A percentile compares a stretch with the other conserved stretches of the same genome.
Conservation (phyloP, 2,113 vertebrate genomes). For the Aspidoscelis tigris region DNA sequence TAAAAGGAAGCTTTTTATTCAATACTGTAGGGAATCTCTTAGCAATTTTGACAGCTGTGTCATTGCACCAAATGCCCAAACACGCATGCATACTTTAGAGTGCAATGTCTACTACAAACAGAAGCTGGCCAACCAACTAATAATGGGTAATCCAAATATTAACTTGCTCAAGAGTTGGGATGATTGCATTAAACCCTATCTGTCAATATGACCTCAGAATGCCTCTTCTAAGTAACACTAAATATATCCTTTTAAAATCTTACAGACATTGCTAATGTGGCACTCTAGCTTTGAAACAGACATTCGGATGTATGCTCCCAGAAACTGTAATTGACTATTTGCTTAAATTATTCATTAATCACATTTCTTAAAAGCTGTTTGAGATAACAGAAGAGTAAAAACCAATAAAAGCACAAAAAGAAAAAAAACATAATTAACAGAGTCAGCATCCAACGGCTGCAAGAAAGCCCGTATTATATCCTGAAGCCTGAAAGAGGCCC, state of each 20-base stretch:
- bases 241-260: not conserved
- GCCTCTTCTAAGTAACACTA: not conserved
- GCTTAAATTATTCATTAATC: not conserved
- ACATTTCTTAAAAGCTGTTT: no score
- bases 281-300: not conserved
- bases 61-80: accelerated
- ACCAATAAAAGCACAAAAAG: no score
- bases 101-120: not conserved
- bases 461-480: no score
- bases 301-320: not conserved
- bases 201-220: not conserved
- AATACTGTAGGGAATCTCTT: not conserved
- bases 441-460: no score
- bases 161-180: not conserved
- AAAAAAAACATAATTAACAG: no score
- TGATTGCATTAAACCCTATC: not conserved
- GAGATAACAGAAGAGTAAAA: no score
- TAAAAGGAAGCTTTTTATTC: slow-evolving; percentile 53
- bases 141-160: not conserved
- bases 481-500: no score
- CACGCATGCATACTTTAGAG: accelerated
- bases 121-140: not conserved
- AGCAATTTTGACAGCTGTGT: slow-evolving; percentile 24
- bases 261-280: not conserved
- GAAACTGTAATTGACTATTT: not conserved